A percentile compares a stretch with the other conserved stretches of the same genome.
Evolutionary conservation across 2,888 invertebrate genomes (phyloP).

Genomic region (Agapostemon virescens): DNA sequence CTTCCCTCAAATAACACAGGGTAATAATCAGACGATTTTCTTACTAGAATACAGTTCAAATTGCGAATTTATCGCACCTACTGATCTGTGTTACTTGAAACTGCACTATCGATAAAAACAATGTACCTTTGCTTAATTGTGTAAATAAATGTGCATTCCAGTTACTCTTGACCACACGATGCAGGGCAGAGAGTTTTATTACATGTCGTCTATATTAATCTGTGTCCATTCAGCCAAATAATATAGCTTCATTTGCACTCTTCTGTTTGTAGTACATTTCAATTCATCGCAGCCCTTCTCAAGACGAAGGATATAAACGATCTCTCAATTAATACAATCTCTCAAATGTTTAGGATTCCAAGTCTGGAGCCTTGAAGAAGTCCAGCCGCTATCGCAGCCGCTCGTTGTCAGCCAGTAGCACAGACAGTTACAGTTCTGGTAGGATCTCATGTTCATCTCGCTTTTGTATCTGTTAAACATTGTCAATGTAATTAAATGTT

Average conservation of each 20-base stretch:
- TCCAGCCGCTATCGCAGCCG: slow-evolving; percentile 93
- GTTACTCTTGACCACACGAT: slow-evolving; percentile 1
- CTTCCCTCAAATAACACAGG: slow-evolving; percentile 59
- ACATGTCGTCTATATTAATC: slow-evolving; percentile 66
- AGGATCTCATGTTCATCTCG: slow-evolving; percentile 71
- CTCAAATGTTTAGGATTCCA: slow-evolving; percentile 81
- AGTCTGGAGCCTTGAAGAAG: slow-evolving; percentile 91
- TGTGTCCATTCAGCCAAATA: slow-evolving; percentile 64
- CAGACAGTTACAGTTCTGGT: slow-evolving; percentile 97
- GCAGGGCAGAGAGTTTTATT: slow-evolving; percentile 1
- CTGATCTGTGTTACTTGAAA: neutral
- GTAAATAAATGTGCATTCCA: slow-evolving; percentile 4
- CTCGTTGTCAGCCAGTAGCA: slow-evolving; percentile 95
- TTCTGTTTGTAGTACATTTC: slow-evolving; percentile 74
- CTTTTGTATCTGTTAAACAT: neutral
- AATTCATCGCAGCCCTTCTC: slow-evolving; percentile 72
- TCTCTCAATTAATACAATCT: slow-evolving; percentile 28
- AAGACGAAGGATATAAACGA: slow-evolving; percentile 20
- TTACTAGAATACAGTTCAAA: slow-evolving; percentile 15
- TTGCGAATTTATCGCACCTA: slow-evolving; percentile 3
- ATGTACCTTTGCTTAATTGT: slow-evolving; percentile 14
- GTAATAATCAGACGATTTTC: slow-evolving; percentile 62
- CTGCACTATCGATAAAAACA: neutral
- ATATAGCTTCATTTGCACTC: slow-evolving; percentile 75
- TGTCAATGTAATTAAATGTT: neutral